Percentiles rank a stretch among this genome's conserved stretches.
These are phyloP conservation scores for Danio tinwini DNA, from an alignment of 2,797 vertebrate genomes.

Conservation along the genomic window DNA sequence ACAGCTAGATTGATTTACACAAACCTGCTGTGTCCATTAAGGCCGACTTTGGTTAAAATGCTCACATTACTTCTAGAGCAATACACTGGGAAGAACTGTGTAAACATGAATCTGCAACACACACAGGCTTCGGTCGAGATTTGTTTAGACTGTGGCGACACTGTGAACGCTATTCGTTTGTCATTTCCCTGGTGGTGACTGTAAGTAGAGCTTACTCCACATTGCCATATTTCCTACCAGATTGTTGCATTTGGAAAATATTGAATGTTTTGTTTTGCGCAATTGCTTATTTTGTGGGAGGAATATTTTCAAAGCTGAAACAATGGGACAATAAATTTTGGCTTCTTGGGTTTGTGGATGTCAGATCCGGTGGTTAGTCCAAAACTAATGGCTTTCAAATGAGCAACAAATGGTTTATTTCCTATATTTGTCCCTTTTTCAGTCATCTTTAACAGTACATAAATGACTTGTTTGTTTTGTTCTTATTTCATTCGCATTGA, in stretches of 20 bases:
- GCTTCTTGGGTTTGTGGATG: conserved; percentile 20
- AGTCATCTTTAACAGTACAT: background rate
- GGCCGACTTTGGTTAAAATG: conserved; percentile 54
- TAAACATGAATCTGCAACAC: conserved; percentile 60
- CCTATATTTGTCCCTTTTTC: background rate
- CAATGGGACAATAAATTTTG: conserved; percentile 35
- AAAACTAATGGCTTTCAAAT: conserved; percentile 21
- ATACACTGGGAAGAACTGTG: conserved; percentile 55
- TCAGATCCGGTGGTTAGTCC: conserved; percentile 2
- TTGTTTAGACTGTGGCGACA: conserved; percentile 58
- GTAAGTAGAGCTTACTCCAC: conserved; percentile 23
- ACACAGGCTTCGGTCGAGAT: conserved; percentile 54
- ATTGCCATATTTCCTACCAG: conserved; percentile 10
- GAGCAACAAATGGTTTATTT: conserved; percentile 13
- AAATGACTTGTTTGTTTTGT: background rate
- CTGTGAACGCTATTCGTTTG: conserved; percentile 60
- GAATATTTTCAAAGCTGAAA: conserved; percentile 38
- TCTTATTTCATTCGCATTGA: background rate
- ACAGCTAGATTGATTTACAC: conserved; percentile 58
- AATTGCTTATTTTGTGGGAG: conserved; percentile 19
- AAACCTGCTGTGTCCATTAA: conserved; percentile 64
- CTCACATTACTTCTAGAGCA: conserved; percentile 65
- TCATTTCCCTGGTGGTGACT: conserved; percentile 58
- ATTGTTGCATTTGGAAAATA: conserved; percentile 45
- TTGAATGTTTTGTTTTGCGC: conserved; percentile 23